phyloP scores from a whole-genome alignment of 2,797 vertebrate genomes.

The Parambassis ranga region DNA sequence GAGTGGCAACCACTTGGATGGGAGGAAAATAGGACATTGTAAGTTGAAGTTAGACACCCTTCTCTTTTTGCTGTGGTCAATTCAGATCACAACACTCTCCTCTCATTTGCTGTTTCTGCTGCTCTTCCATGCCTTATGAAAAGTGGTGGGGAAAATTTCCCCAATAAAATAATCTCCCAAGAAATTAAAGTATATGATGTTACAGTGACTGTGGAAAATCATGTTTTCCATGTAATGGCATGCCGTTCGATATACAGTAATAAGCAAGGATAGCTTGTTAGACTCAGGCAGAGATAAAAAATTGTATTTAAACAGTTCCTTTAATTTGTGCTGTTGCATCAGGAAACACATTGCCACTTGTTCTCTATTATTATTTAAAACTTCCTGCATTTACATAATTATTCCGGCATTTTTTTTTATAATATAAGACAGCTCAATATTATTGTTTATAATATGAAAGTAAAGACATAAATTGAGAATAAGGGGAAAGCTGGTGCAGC shows the following conservation, averaged over 20 bases:
- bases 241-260: slow-evolving; percentile 40
- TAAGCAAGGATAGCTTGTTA: slow-evolving; percentile 8
- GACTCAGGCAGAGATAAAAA: not conserved
- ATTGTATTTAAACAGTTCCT: too few species aligned
- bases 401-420: too few species aligned
- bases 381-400: slow-evolving; percentile 41
- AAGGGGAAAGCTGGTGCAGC: not conserved
- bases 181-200: slow-evolving; percentile 57
- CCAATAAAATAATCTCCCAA: slow-evolving; percentile 53
- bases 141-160: not conserved
- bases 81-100: slow-evolving; percentile 48
- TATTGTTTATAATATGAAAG: not conserved
- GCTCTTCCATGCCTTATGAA: slow-evolving; percentile 30
- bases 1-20: slow-evolving; percentile 84
- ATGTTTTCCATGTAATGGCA: slow-evolving; percentile 56
- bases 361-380: slow-evolving; percentile 45
- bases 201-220: slow-evolving; percentile 63
- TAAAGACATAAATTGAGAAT: not conserved
- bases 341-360: slow-evolving; percentile 11
- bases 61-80: slow-evolving; percentile 75
- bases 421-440: not conserved
- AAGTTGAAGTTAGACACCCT: slow-evolving; percentile 79
- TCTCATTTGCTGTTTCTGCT: slow-evolving; percentile 42
- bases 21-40: slow-evolving; percentile 86
- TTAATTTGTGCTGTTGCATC: slow-evolving; percentile 8